phyloP scores from a whole-genome alignment of 2,113 vertebrate genomes.

The Crypturellus undulatus region DNA sequence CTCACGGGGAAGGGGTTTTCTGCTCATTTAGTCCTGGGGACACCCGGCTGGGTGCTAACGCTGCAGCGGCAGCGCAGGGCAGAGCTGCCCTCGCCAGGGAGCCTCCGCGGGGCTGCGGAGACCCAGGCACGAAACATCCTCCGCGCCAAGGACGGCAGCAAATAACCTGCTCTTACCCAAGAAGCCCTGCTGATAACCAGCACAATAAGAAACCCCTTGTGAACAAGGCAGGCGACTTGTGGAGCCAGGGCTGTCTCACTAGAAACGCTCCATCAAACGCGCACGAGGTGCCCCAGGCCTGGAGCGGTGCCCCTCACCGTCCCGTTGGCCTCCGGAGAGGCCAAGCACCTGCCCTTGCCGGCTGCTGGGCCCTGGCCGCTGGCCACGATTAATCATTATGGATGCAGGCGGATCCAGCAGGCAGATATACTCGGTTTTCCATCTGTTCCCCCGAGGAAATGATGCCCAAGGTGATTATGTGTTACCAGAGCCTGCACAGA shows the following conservation, averaged over 20 bases:
- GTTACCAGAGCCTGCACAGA: not conserved
- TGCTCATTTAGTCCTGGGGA: not conserved
- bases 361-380: conserved; percentile 24
- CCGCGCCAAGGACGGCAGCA: conserved; percentile 64
- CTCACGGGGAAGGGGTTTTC: not conserved
- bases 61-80: not conserved
- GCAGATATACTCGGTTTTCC: not conserved
- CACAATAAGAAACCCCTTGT: conserved; percentile 54
- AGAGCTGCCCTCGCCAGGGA: not conserved
- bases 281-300: not conserved
- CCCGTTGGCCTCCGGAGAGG: not conserved
- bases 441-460: not conserved
- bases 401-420: not conserved
- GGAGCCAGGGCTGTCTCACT: not conserved
- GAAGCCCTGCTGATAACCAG: conserved; percentile 45
- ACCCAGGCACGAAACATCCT: not conserved
- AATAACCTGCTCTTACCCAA: conserved; percentile 69
- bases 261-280: not conserved
- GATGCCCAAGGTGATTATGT: not conserved
- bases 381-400: not conserved
- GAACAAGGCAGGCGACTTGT: not conserved
- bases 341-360: not conserved
- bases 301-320: not conserved
- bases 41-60: not conserved
- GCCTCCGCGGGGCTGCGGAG: not conserved